Conservation (phyloP, 2,113 vertebrate genomes). For the Paramormyrops kingsleyae region DNA sequence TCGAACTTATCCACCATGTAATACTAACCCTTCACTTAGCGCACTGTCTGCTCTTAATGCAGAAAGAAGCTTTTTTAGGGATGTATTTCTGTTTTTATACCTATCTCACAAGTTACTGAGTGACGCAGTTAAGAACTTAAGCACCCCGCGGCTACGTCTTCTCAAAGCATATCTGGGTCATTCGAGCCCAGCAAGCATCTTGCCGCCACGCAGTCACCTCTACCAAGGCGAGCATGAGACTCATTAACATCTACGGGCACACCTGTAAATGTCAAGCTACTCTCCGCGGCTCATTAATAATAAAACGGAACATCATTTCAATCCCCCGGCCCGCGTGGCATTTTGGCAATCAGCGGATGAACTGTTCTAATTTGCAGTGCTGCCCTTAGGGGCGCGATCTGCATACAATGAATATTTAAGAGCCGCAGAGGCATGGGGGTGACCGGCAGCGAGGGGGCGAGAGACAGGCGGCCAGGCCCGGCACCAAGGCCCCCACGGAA, state of each 20-base stretch:
- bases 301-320: conserved; percentile 51
- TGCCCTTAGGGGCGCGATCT: conserved; percentile 57
- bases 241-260: conserved; percentile 58
- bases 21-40: neutral
- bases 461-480: conserved; percentile 28
- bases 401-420: conserved; percentile 65
- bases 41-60: neutral
- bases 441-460: conserved; percentile 48
- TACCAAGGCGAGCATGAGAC: conserved; percentile 20
- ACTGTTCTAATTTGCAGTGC: conserved; percentile 58
- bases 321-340: conserved; percentile 55
- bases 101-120: conserved; percentile 26
- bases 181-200: conserved; percentile 19
- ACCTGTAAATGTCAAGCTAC: conserved; percentile 61
- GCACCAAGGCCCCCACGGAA: neutral
- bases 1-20: neutral
- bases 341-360: conserved; percentile 59
- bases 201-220: neutral
- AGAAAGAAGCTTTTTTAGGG: neutral
- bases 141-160: neutral
- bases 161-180: conserved; percentile 20
- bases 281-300: conserved; percentile 61
- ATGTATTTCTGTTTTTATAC: conserved; percentile 11
- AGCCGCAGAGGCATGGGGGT: conserved; percentile 40
- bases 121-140: conserved; percentile 11